Evolutionary conservation across 2,797 vertebrate genomes (phyloP).

Genomic region (Botia kubotai): DNA sequence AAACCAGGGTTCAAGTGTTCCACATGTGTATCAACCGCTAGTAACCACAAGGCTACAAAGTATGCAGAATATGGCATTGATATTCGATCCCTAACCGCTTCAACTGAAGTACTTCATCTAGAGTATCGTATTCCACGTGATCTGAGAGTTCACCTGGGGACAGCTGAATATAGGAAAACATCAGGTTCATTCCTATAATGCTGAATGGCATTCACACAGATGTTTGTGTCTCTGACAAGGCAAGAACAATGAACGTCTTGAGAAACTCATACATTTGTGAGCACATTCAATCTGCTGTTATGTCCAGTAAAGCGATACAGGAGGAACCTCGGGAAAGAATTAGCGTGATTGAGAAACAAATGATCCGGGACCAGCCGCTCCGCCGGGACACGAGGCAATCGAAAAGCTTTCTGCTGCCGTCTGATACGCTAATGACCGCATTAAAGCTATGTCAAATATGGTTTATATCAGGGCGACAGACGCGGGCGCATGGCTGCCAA

Average conservation of each 20-base stretch:
- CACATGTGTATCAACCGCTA: conserved; percentile 19
- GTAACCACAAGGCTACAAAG: neutral
- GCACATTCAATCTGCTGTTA: conserved; percentile 39
- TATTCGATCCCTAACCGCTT: conserved; percentile 43
- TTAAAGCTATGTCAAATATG: conserved; percentile 53
- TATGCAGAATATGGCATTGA: conserved; percentile 23
- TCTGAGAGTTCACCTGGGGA: conserved; percentile 43
- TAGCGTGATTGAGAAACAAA: conserved; percentile 56
- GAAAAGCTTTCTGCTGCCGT: conserved; percentile 50
- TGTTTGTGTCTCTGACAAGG: conserved; percentile 25
- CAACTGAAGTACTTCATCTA: conserved; percentile 31
- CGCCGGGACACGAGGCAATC: conserved; percentile 38
- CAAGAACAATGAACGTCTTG: conserved; percentile 16
- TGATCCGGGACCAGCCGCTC: conserved; percentile 51
- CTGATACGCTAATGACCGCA: conserved; percentile 61
- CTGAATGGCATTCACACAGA: conserved; percentile 23
- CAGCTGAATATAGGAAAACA: conserved; percentile 7
- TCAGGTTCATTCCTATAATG: conserved; percentile 20
- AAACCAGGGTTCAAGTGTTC: conserved; percentile 26
- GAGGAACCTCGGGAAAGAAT: conserved; percentile 53
- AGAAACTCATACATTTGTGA: conserved; percentile 36
- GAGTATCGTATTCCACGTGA: conserved; percentile 20
- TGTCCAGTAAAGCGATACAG: conserved; percentile 52
- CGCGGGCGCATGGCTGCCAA: conserved; percentile 30
- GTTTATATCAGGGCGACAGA: conserved; percentile 56